Conservation (phyloP, 2,113 vertebrate species). For the Menura novaehollandiae region DNA sequence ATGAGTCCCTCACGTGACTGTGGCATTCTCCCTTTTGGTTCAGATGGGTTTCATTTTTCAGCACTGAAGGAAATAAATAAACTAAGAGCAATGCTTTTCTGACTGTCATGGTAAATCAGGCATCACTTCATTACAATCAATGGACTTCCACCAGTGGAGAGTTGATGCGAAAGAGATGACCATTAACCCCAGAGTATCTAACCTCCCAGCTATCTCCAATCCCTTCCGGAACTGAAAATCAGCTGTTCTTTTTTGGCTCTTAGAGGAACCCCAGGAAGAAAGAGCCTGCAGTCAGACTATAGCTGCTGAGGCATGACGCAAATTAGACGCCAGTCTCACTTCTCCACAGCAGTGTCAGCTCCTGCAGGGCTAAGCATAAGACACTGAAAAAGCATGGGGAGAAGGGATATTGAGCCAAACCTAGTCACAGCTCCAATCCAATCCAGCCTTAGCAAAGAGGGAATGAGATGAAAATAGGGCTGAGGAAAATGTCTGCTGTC, state of each 20-base stretch:
- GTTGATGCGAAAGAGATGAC: background rate
- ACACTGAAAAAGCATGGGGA: background rate
- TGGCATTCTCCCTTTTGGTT: background rate
- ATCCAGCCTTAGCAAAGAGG: background rate
- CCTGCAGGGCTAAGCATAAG: slow-evolving; percentile 42
- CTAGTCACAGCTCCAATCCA: background rate
- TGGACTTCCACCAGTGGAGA: background rate
- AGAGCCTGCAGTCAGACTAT: slow-evolving; percentile 23
- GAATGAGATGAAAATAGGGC: background rate
- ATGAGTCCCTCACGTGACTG: background rate
- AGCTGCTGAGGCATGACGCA: slow-evolving; percentile 62
- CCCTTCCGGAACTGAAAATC: background rate
- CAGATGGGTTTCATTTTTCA: background rate
- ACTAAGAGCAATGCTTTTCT: background rate
- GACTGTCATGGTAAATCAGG: background rate
- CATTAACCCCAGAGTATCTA: background rate
- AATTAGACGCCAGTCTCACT: slow-evolving; percentile 41
- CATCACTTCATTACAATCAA: background rate
- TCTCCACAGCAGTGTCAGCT: slow-evolving; percentile 41
- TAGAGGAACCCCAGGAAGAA: slow-evolving; percentile 45
- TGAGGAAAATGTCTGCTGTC: background rate
- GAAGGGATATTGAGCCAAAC: slow-evolving; percentile 14
- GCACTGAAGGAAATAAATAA: background rate
- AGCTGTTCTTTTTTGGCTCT: slow-evolving; percentile 33
- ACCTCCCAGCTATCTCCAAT: background rate